Conservation (phyloP, 2,797 vertebrate species). For the Acanthopagrus latus region DNA sequence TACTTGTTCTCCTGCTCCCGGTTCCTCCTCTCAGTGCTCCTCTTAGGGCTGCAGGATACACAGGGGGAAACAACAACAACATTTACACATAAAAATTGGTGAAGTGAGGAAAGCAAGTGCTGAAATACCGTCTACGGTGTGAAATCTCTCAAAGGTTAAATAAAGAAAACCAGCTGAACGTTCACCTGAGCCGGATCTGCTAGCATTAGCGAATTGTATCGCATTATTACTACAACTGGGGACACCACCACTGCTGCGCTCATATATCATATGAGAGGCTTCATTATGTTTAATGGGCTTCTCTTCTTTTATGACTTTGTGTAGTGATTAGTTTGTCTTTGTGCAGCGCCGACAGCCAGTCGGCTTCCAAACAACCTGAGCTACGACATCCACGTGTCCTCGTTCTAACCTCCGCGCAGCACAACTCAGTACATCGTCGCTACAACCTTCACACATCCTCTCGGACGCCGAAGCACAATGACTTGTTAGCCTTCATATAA, state of each 20-base stretch:
- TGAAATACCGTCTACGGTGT: too few relatives aligned
- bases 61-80: not conserved
- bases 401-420: not conserved
- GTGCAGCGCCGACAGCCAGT: constrained; percentile 6
- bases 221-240: not conserved
- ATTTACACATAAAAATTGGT: not conserved
- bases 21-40: constrained; percentile 94
- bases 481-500: constrained; percentile 40
- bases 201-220: not conserved
- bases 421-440: not conserved
- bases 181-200: not conserved
- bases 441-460: constrained; percentile 45
- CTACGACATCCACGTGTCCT: constrained; percentile 2
- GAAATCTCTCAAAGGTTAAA: not conserved
- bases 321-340: not conserved
- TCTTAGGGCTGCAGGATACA: constrained; percentile 88
- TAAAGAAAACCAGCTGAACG: not conserved
- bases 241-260: not conserved
- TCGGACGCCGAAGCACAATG: constrained; percentile 17
- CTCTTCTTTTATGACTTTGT: not conserved
- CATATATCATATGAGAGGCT: not conserved
- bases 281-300: not conserved
- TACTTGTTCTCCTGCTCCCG: constrained; percentile 99
- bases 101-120: not conserved
- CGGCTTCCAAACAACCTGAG: not conserved